A percentile compares a stretch with the other conserved stretches of the same genome.
Evolutionary conservation across 2,113 vertebrate species (phyloP).

Genomic region (Irena cyanogastra): DNA sequence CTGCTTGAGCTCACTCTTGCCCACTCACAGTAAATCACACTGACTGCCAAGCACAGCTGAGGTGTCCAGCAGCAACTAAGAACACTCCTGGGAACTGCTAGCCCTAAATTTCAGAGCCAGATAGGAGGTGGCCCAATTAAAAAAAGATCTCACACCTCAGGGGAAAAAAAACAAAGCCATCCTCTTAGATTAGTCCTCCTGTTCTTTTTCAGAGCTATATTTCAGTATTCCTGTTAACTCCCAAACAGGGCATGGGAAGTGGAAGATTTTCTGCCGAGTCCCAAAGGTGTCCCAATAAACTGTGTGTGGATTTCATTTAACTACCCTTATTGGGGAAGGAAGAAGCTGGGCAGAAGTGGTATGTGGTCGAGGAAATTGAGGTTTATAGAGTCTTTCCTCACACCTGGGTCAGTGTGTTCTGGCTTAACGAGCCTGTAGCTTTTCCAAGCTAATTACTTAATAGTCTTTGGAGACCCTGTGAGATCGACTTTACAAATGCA

Average conservation of each 20-base stretch:
- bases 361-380: not conserved
- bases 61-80: not conserved
- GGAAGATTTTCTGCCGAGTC: not conserved
- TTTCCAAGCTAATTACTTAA: not conserved
- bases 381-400: slow-evolving; percentile 17
- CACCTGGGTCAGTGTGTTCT: not conserved
- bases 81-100: not conserved
- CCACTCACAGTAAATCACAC: not conserved
- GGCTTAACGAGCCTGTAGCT: not conserved
- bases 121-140: not conserved
- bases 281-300: not conserved
- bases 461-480: not conserved
- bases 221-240: not conserved
- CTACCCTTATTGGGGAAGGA: not conserved
- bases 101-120: not conserved
- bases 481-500: not conserved
- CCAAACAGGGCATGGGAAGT: not conserved
- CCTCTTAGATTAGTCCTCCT: not conserved
- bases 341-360: not conserved
- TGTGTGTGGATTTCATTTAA: not conserved
- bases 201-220: not conserved
- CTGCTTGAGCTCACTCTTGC: not conserved
- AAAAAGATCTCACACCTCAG: not conserved
- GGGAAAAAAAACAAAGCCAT: not conserved
- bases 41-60: not conserved